Evolutionary conservation across 2,113 vertebrate species (phyloP).

Genomic region (Salvelinus alpinus): DNA sequence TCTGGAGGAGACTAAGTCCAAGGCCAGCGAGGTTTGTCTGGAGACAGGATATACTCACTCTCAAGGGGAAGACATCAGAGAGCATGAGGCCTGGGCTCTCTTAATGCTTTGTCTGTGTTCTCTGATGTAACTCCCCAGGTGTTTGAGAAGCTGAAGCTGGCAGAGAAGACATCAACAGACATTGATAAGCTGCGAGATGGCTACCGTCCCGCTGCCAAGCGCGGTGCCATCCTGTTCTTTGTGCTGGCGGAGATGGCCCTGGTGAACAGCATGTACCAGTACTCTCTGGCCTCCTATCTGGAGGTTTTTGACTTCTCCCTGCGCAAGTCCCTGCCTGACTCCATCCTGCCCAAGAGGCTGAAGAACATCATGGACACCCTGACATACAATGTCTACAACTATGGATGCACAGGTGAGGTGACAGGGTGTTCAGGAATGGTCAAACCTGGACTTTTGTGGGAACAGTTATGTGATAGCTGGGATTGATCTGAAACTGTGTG

Average conservation of each 20-base stretch:
- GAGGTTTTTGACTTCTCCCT: conserved; percentile 88
- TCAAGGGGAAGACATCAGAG: neutral
- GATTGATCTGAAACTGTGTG: neutral
- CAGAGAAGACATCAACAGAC: conserved; percentile 79
- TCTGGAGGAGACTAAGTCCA: conserved; percentile 90
- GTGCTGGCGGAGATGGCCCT: conserved; percentile 93
- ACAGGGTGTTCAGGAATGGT: neutral
- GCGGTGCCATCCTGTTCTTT: conserved; percentile 91
- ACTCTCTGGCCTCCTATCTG: conserved; percentile 88
- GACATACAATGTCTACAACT: conserved; percentile 90
- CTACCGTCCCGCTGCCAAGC: conserved; percentile 89
- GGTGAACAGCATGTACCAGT: conserved; percentile 96
- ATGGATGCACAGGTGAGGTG: conserved; percentile 89
- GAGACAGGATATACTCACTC: neutral
- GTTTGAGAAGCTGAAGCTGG: conserved; percentile 87
- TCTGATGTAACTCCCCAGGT: conserved; percentile 73
- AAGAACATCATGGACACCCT: conserved; percentile 86
- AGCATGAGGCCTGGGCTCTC: neutral
- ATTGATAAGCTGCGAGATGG: conserved; percentile 89
- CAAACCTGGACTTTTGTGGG: too few relatives aligned
- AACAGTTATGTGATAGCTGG: too few relatives aligned
- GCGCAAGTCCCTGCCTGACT: conserved; percentile 81
- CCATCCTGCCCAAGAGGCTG: conserved; percentile 78
- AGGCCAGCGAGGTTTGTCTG: conserved; percentile 84
- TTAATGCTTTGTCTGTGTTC: conserved; percentile 5